A percentile compares a stretch with the other conserved stretches of the same genome.
Conservation (phyloP, 30 jellyfish, hydroid and myxozoan genomes). For the Pelagia noctiluca region DNA sequence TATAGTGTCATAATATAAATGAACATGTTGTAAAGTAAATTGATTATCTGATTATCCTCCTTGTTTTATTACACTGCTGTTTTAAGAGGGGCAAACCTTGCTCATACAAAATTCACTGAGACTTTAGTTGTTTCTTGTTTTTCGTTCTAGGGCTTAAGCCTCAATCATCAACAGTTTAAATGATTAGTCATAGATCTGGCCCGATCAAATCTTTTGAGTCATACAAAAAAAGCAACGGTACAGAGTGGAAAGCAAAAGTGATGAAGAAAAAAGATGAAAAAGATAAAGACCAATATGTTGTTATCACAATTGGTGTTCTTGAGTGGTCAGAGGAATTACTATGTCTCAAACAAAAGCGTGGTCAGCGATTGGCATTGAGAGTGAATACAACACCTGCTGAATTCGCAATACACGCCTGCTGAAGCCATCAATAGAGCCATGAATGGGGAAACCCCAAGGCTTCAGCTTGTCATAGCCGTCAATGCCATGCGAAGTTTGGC, state of each 20-base stretch:
- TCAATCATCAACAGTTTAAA: constrained; percentile 22
- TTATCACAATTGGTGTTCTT: background rate
- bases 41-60: too few species aligned
- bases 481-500: constrained; percentile 52
- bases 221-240: constrained; percentile 34
- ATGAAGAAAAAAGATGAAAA: constrained; percentile 21
- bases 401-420: constrained; percentile 11
- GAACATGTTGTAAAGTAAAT: too few species aligned
- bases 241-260: constrained; percentile 35
- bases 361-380: constrained; percentile 4
- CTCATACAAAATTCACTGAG: too few species aligned
- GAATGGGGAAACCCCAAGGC: background rate
- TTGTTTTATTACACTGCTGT: too few species aligned
- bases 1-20: too few species aligned
- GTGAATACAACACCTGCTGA: background rate
- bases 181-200: constrained; percentile 19
- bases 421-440: constrained; percentile 30
- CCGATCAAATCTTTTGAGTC: constrained; percentile 34
- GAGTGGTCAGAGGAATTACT: background rate
- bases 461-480: constrained; percentile 27
- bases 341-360: background rate
- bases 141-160: constrained; percentile 17
- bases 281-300: background rate
- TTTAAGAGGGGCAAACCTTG: too few species aligned
- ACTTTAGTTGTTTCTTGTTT: background rate